phyloP scores from a whole-genome alignment of 1,140 invertebrate genomes.

The Scaptomyza montana region DNA sequence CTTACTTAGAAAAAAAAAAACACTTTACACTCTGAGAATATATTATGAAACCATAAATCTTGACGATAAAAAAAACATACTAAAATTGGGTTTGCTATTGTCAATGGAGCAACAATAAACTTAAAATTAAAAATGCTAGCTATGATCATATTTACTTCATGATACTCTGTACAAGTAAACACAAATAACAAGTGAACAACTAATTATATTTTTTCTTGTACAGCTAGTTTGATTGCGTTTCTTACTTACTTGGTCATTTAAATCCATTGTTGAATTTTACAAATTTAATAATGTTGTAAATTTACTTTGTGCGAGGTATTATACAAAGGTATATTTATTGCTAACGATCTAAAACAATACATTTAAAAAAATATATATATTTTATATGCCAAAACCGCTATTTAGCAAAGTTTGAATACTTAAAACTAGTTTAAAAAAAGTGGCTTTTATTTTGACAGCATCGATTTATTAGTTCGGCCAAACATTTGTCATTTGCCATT shows the following conservation, averaged over 20 bases:
- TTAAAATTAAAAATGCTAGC: no score
- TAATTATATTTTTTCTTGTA: no score
- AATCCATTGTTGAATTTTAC: background rate
- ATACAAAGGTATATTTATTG: background rate
- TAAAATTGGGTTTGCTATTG: constrained; percentile 18
- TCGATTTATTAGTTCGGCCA: constrained; percentile 48
- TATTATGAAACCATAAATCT: constrained; percentile 22
- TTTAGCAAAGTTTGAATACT: constrained; percentile 22
- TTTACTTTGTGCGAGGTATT: background rate
- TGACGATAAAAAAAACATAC: background rate
- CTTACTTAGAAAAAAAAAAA: constrained; percentile 8
- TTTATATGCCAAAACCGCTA: background rate
- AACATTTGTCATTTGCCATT: constrained; percentile 67
- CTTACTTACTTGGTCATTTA: background rate
- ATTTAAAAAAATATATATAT: no score
- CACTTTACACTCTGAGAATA: no score
- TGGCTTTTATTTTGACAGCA: constrained; percentile 29
- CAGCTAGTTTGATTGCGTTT: no score
- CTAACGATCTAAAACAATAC: no score
- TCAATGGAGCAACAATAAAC: constrained; percentile 1
- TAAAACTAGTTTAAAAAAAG: constrained; percentile 24
- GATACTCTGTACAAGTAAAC: constrained; percentile 13
- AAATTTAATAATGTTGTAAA: no score
- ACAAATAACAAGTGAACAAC: background rate
- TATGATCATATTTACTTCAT: background rate